Conservation (phyloP, 2,888 invertebrate species). For the Lasioglossum figueresi region DNA sequence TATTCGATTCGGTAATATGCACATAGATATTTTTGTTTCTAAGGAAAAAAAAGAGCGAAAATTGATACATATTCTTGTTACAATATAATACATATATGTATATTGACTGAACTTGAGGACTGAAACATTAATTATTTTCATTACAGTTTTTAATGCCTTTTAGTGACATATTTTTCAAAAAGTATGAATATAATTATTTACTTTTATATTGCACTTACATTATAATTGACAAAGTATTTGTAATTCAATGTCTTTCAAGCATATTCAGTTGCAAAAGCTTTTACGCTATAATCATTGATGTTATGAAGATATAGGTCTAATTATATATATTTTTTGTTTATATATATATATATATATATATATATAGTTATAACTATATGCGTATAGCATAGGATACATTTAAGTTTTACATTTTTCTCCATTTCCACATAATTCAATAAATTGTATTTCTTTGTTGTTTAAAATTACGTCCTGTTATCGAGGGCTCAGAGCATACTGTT, state of each 20-base stretch:
- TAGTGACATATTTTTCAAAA: slow-evolving; percentile 28
- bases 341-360: slow-evolving; percentile 9
- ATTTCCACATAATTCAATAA: slow-evolving; percentile 75
- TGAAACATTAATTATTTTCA: slow-evolving; percentile 47
- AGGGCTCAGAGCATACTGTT: slow-evolving; percentile 81
- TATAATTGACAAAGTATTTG: slow-evolving; percentile 25
- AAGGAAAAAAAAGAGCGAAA: slow-evolving; percentile 18
- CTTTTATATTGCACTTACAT: slow-evolving; percentile 34
- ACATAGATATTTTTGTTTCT: slow-evolving; percentile 54
- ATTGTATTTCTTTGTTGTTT: slow-evolving; percentile 82
- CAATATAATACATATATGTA: slow-evolving; percentile 36
- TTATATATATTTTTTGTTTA: slow-evolving; percentile 1
- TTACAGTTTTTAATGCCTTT: slow-evolving; percentile 35
- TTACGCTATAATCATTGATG: slow-evolving; percentile 19
- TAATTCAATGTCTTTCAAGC: slow-evolving; percentile 17
- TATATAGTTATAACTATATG: slow-evolving; percentile 16
- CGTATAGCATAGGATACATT: slow-evolving; percentile 42
- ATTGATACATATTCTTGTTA: slow-evolving; percentile 60
- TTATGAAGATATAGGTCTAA: slow-evolving; percentile 13
- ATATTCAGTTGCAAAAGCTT: slow-evolving; percentile 14
- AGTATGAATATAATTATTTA: slow-evolving; percentile 23
- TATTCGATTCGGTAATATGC: slow-evolving; percentile 51
- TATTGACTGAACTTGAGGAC: slow-evolving; percentile 55
- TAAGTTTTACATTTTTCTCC: slow-evolving; percentile 58
- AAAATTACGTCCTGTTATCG: slow-evolving; percentile 82